Percentiles rank a stretch among this genome's conserved stretches.
phyloP scores from a whole-genome alignment of 2,888 invertebrate genomes.

The Hydropsyche betteni region DNA sequence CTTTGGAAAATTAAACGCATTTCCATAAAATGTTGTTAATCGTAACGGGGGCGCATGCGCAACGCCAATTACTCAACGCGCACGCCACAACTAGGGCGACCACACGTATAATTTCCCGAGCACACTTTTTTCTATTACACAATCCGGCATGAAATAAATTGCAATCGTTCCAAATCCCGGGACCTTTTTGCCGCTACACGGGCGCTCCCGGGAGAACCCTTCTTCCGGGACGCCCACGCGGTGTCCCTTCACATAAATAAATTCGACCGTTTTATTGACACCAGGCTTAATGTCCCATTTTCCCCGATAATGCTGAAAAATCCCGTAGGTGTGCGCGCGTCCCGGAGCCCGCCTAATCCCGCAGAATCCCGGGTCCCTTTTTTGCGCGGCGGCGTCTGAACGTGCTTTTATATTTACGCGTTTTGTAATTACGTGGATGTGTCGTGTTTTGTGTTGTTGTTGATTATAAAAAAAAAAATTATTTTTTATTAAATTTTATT shows the following conservation, averaged over 20 bases:
- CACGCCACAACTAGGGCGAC: background rate
- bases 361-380: conserved; percentile 17
- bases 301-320: conserved; percentile 28
- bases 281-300: conserved; percentile 30
- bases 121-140: no score
- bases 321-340: conserved; percentile 18
- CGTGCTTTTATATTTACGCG: no score
- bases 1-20: no score
- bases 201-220: no score
- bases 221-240: no score
- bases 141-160: background rate
- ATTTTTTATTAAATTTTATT: no score
- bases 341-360: conserved; percentile 1
- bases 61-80: background rate
- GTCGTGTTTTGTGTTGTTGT: no score
- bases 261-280: conserved; percentile 31
- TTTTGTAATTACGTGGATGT: background rate
- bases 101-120: no score
- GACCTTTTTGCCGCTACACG: no score
- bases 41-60: no score
- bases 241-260: conserved; percentile 18
- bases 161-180: background rate
- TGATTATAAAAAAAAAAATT: no score
- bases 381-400: background rate
- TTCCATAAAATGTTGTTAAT: no score